These are phyloP conservation scores for Lophotis ruficrista DNA, from an alignment of 2,113 vertebrate species.

Conservation along the genomic window DNA sequence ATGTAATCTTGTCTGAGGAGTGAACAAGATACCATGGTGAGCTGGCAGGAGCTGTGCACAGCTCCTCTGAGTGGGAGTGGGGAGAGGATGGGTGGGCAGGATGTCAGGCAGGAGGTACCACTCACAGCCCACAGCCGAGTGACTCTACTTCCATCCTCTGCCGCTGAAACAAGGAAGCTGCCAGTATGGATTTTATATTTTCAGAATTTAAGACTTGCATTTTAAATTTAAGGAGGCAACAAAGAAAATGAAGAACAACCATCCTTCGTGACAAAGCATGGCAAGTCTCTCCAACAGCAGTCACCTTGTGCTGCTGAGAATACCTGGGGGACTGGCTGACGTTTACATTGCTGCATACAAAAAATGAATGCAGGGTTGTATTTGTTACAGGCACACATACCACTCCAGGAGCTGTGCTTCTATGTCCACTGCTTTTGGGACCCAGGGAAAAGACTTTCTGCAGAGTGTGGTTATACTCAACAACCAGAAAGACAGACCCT, in stretches of 20 bases:
- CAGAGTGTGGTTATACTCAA: not conserved
- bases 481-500: not conserved
- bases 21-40: not conserved
- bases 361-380: not conserved
- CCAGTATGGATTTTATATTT: not conserved
- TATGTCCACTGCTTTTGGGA: not conserved
- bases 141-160: not conserved
- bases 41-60: not conserved
- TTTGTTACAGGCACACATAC: not conserved
- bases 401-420: not conserved
- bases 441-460: not conserved
- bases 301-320: not conserved
- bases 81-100: conserved; percentile 12
- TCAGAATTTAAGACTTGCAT: not conserved
- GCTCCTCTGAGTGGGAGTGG: not conserved
- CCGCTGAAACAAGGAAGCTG: not conserved
- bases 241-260: not conserved
- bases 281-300: not conserved
- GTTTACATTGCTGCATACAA: not conserved
- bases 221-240: not conserved
- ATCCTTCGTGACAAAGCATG: not conserved
- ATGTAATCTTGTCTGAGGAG: not conserved
- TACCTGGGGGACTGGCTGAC: not conserved
- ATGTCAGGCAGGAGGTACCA: not conserved
- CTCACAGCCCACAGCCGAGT: fast-evolving